Base-by-base conservation (phyloP, 23 tunicate species). In the Ciona savignyi region DNA sequence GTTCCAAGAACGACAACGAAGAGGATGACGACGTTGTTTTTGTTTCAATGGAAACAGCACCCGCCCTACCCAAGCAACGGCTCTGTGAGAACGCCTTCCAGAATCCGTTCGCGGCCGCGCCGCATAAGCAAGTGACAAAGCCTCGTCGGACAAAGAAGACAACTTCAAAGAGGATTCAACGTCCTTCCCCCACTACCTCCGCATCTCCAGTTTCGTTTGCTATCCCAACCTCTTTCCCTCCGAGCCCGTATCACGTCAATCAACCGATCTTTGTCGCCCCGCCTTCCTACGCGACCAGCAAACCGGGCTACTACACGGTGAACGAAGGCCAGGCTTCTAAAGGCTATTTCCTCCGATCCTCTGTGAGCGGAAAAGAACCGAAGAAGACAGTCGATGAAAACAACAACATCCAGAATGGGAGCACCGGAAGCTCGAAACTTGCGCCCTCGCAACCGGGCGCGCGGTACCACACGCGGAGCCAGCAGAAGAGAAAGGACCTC, bases 1-100 rank as follows among this genome's bases (percentile, higher is more conserved):
- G 96, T 35, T 88, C 96, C 33, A 88, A 78, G 70, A 88, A 88
- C 72, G 96, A 88, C 60, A 81, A 81, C 73, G 87, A 82, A 67
- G 83, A 79, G 27, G 87, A 82, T 68, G 87, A 81, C 67, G 96
- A 81, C 61, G 87, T 88, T 23, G 81, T 81, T 33, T 81, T 77
- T 51, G 87, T 81, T 20, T 88, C 87, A 1, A 71, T 72, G 68
- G 83, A 82, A 35, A 73, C 87, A 0, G 80, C 73, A 11, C 76
- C 76, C 2, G 49, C 33, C 20, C 63, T 72, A n/a, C 76, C 76
- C 25, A 48, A 72, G 33, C 64, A 72, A 22, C 63, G 64, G 3
- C 32, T 72, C 2, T 25, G 65, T 25, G 76, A 72, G 22, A 28
- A 2, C 2, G 75, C 15, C 6, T 33, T 49, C 1, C 27, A 63